Percentiles rank a stretch among this genome's conserved stretches.
These are phyloP conservation scores for Tanytarsus gracilentus DNA, from an alignment of 2,888 invertebrate genomes.

Conservation along the genomic window DNA sequence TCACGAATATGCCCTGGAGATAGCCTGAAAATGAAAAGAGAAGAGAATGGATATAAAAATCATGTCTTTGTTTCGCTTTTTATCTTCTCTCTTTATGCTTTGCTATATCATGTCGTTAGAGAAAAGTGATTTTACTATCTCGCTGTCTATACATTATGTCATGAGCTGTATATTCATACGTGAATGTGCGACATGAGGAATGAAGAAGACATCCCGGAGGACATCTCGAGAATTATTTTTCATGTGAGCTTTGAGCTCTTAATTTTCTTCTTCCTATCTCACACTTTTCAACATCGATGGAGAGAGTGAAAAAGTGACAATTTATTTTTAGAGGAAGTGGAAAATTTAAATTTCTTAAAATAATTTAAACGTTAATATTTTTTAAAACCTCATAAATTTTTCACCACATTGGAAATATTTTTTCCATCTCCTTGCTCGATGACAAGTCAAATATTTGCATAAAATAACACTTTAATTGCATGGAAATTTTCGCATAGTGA, in stretches of 20 bases:
- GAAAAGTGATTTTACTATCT: constrained; percentile 8
- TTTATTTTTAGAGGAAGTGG: too few species aligned
- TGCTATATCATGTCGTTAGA: neutral
- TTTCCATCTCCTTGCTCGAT: too few species aligned
- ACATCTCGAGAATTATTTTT: constrained; percentile 16
- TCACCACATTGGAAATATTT: too few species aligned
- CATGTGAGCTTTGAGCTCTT: constrained; percentile 28
- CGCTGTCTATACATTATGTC: too few species aligned
- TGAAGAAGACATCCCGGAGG: constrained; percentile 19
- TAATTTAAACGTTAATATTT: too few species aligned
- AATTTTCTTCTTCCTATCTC: constrained; percentile 16
- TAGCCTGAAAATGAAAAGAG: too few species aligned
- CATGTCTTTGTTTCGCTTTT: constrained; percentile 22
- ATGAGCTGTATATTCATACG: too few species aligned
- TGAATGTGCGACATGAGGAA: too few species aligned
- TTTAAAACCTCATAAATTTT: too few species aligned
- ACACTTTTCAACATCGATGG: neutral
- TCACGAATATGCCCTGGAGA: constrained; percentile 12
- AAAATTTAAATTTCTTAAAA: too few species aligned
- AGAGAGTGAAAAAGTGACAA: neutral
- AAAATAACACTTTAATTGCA: constrained; percentile 27
- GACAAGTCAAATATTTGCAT: constrained; percentile 22
- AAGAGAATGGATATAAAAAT: constrained; percentile 15
- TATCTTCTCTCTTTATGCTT: neutral
- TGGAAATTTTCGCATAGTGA: constrained; percentile 7